Percentiles rank a stretch among this genome's conserved stretches.
Conservation (phyloP, 2,888 invertebrate genomes). For the Cyclophora albipunctata region DNA sequence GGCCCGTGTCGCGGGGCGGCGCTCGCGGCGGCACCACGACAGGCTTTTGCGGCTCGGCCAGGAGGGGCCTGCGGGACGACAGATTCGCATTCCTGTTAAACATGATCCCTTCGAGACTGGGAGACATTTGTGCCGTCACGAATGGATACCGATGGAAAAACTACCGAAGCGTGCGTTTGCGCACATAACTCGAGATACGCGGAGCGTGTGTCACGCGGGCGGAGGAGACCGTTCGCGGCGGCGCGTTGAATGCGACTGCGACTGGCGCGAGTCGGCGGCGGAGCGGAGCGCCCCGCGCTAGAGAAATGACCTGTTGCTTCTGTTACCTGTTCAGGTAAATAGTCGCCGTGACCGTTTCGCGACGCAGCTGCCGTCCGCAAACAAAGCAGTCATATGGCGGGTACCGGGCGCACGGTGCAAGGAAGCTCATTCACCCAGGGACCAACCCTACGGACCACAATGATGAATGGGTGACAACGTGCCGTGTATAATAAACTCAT, state of each 20-base stretch:
- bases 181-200: slow-evolving; percentile 59
- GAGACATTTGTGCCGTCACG: slow-evolving; percentile 71
- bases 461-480: slow-evolving; percentile 57
- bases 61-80: slow-evolving; percentile 67
- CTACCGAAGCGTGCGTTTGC: slow-evolving; percentile 56
- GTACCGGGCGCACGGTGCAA: slow-evolving; percentile 18
- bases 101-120: slow-evolving; percentile 70
- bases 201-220: slow-evolving; percentile 23
- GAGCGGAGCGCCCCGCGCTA: slow-evolving; percentile 50
- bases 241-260: slow-evolving; percentile 48
- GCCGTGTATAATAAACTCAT: slow-evolving; percentile 43
- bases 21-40: slow-evolving; percentile 61
- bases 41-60: slow-evolving; percentile 68
- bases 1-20: slow-evolving; percentile 60
- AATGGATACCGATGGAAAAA: slow-evolving; percentile 35
- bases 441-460: slow-evolving; percentile 9
- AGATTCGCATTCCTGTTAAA: slow-evolving; percentile 68
- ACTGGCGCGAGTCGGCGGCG: slow-evolving; percentile 40
- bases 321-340: slow-evolving; percentile 69
- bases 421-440: slow-evolving; percentile 50
- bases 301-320: slow-evolving; percentile 73
- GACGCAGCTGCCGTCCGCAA: slow-evolving; percentile 59
- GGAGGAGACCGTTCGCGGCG: slow-evolving; percentile 25
- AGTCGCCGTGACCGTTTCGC: slow-evolving; percentile 46
- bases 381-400: slow-evolving; percentile 59